Evolutionary conservation across 1,140 invertebrate species (phyloP), one percentile per base, ranked within the genome.

Genomic region (Lutraria rhynchaena): DNA sequence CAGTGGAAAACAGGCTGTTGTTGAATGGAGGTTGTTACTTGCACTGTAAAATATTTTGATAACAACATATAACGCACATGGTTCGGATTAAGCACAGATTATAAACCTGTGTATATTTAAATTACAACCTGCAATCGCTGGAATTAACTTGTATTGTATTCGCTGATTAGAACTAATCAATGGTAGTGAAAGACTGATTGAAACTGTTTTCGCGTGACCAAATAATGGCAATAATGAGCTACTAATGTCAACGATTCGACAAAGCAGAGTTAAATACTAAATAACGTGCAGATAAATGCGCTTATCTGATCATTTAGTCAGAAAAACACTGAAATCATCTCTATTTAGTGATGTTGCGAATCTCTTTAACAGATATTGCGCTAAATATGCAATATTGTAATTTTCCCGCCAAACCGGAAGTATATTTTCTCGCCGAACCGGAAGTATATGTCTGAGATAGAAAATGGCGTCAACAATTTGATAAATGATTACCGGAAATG

Each of bases 241-340:
- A 33, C 22, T 49, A 49, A 67, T 46, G 41, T 15, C 24, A 19
- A 46, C 27, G 63, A 67, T 13, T 29, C 44, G 29, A 17, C 35
- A 29, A 67, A 67, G 44, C 27, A 67, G 22, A 27, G 63, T 67
- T 67, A 67, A 67, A 67, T 67, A 67, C 63, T 11, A 67, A 67
- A 67, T 67, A 46, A 67, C 63, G 63, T 67, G 63, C 44, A 3
- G 63, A 67, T 67, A 49, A 31, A 19, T 9, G 31, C 0, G 41
- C 29, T 67, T 46, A 67, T 67, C 63, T 46, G 63, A 51, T 67
- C 44, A 67, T 29, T 29, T 49, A 2, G 24, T 41, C 19, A 41
- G 19, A 67, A 49, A 67, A 46, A 67, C 63, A 67, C 49, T 17
- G 31, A 67, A 67, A 67, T 67, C 37, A 67, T 29, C 24, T 67